Percentiles rank a stretch among this genome's conserved stretches.
Conservation (phyloP, 2,888 invertebrate species). For the Cataglyphis albicans region DNA sequence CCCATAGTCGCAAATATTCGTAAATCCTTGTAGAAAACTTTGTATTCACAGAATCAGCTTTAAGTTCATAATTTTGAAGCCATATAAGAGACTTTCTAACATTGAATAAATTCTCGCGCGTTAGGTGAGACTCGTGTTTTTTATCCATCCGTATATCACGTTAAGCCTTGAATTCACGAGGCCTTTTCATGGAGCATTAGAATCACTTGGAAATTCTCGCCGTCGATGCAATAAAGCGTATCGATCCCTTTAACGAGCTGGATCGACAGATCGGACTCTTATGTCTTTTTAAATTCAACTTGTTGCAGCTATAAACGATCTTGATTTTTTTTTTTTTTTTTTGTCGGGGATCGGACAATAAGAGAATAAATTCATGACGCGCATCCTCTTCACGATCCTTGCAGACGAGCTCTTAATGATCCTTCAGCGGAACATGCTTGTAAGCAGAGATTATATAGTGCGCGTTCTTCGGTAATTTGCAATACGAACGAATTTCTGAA, state of each 20-base stretch:
- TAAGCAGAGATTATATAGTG: constrained; percentile 38
- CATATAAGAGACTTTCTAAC: neutral
- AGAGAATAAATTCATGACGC: constrained; percentile 49
- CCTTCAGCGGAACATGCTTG: constrained; percentile 35
- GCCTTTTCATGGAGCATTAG: constrained; percentile 12
- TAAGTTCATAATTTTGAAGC: constrained; percentile 27
- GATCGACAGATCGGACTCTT: constrained; percentile 60
- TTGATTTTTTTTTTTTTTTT: constrained; percentile 20
- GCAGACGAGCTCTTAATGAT: constrained; percentile 48
- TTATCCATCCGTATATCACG: constrained; percentile 40
- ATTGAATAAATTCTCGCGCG: neutral
- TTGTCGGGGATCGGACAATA: constrained; percentile 20
- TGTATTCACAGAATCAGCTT: neutral
- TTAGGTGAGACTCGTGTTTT: neutral
- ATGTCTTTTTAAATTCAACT: constrained; percentile 68
- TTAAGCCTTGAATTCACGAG: constrained; percentile 27
- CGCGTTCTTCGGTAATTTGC: constrained; percentile 48
- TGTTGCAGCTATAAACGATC: constrained; percentile 58
- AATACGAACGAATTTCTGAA: constrained; percentile 64
- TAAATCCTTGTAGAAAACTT: constrained; percentile 2
- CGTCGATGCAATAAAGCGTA: constrained; percentile 7
- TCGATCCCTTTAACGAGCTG: constrained; percentile 62
- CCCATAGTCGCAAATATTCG: constrained; percentile 10
- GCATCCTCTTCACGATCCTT: constrained; percentile 33
- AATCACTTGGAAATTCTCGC: constrained; percentile 21